These are phyloP conservation scores for Parauchenoglanis punctatus DNA, from an alignment of 2,797 vertebrate genomes.

Conservation along the genomic window DNA sequence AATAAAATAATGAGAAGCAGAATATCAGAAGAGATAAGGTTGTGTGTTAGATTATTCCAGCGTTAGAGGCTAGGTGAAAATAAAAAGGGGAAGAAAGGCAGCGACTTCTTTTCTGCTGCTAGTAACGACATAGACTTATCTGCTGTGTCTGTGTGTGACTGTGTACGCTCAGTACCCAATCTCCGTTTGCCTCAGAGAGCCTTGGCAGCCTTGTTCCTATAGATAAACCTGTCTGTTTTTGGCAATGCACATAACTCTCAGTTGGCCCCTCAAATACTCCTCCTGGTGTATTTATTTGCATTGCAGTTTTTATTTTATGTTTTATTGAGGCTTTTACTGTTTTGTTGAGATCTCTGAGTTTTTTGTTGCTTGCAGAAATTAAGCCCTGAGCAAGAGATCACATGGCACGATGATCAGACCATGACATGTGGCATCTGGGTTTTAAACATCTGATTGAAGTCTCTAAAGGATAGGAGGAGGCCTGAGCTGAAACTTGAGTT, in stretches of 20 bases:
- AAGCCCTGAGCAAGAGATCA: slow-evolving; percentile 20
- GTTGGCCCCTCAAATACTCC: slow-evolving; percentile 63
- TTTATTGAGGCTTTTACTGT: background rate
- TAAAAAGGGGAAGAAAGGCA: slow-evolving; percentile 57
- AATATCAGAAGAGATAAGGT: slow-evolving; percentile 75
- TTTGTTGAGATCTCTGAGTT: background rate
- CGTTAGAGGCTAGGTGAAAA: slow-evolving; percentile 60
- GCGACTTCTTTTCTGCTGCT: slow-evolving; percentile 56
- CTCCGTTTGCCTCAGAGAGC: slow-evolving; percentile 73
- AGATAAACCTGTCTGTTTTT: slow-evolving; percentile 73
- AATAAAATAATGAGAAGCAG: slow-evolving; percentile 78
- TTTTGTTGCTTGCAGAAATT: slow-evolving; percentile 41
- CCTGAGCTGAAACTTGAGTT: background rate
- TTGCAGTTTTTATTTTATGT: background rate
- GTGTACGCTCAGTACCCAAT: slow-evolving; percentile 63
- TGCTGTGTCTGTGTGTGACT: slow-evolving; percentile 39
- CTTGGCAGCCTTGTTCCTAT: slow-evolving; percentile 70
- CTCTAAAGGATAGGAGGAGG: background rate
- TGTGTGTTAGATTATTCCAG: slow-evolving; percentile 67
- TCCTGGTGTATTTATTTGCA: slow-evolving; percentile 30
- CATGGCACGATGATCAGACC: background rate
- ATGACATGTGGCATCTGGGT: background rate
- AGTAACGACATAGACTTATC: slow-evolving; percentile 70
- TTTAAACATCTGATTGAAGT: slow-evolving; percentile 3
- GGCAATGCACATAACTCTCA: slow-evolving; percentile 61